A percentile compares a stretch with the other conserved stretches of the same genome.
Conservation (phyloP, 2,113 vertebrate genomes). For the Setophaga coronata region DNA sequence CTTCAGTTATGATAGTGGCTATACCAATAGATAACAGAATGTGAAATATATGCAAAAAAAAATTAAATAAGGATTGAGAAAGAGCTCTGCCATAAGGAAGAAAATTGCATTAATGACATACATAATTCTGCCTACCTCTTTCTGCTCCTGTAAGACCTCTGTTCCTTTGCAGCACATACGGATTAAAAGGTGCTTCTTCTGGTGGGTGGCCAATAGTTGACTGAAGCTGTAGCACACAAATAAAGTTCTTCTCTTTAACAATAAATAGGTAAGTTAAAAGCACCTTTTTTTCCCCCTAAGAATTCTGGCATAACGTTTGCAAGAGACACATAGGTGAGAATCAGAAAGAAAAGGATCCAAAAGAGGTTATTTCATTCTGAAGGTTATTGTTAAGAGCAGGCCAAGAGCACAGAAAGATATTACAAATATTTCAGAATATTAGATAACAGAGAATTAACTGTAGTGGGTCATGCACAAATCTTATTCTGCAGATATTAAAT, state of each 20-base stretch:
- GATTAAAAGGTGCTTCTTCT: conserved; percentile 66
- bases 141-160: conserved; percentile 19
- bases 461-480: not conserved
- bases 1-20: not conserved
- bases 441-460: not conserved
- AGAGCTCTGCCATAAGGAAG: not conserved
- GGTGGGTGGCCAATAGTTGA: not conserved
- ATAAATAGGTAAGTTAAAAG: not conserved
- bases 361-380: not conserved
- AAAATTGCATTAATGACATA: not conserved
- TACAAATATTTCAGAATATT: not conserved
- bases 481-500: not conserved
- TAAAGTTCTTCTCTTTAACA: not conserved
- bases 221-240: conserved; percentile 51
- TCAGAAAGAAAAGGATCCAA: not conserved
- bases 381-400: not conserved
- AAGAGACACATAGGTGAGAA: not conserved
- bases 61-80: not conserved
- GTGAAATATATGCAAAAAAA: not conserved
- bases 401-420: not conserved
- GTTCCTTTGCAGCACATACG: conserved; percentile 51
- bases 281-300: not conserved
- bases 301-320: not conserved
- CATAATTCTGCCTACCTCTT: conserved; percentile 42
- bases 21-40: not conserved